Evolutionary conservation across 2,888 invertebrate species (phyloP), one percentile per base, ranked within the genome.

Genomic region (Drosophila mimetica): DNA sequence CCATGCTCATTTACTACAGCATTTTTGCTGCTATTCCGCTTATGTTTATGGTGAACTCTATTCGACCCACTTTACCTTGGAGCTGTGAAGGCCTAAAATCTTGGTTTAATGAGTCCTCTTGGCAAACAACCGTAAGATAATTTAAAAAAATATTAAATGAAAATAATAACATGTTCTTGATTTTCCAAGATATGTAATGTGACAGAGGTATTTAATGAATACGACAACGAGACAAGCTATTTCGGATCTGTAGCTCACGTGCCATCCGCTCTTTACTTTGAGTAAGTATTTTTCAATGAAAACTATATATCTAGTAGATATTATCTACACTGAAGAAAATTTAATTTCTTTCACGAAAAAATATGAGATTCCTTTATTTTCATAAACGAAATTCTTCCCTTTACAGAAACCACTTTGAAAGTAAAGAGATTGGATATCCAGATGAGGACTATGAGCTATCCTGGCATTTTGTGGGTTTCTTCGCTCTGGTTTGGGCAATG

Each of bases 11-110:
- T 65, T 97, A 96, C 91, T 97, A 97, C 91, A 95, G 96, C 72
- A 94, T 96, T 1, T 95, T 97, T 59, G 94, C 97, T 87, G 93
- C 97, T 1, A 96, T 97, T 92, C 97, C 97, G 0, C 88, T 97
- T 44, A 93, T 95, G 64, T 97, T 96, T 91, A 93, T 97, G 52
- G 93, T 94, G 74, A 94, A 95, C 90, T 95, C 95, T 1, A 93
- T 96, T 71, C 93, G 92, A 57, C 92, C 93, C 8, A 93, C 93
- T 11, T 90, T 97, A 54, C 96, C 97, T 11, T 97, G 97, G 97
- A 93, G 95, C 75, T 97, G 97, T 89, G 93, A 93, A 74, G 95
- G 95, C 3, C 37, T 76, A 0, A 52, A 54, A 7, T 20, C 69
- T 4, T 88, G 82, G 77, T 20, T 52, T 4, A 53, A 74, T 37